Conservation (phyloP, 2,888 invertebrate genomes). For the Protodeltote pygarga region DNA sequence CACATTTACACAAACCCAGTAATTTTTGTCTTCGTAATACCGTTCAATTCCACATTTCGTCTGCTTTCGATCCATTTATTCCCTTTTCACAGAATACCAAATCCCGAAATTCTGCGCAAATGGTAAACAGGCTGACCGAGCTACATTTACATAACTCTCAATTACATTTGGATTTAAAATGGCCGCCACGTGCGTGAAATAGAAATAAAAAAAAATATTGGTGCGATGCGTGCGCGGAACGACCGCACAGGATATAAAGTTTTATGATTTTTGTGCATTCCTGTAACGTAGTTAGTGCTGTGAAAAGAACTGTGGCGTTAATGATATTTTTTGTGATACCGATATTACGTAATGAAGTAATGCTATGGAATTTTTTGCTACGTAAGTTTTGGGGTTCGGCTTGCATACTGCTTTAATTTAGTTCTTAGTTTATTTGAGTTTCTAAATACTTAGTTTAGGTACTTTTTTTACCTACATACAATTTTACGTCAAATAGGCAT, state of each 20-base stretch:
- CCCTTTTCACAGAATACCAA: slow-evolving; percentile 40
- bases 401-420: too few species aligned
- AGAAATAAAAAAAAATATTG: slow-evolving; percentile 62
- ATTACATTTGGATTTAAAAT: slow-evolving; percentile 71
- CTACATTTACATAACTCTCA: slow-evolving; percentile 68
- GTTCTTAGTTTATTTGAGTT: too few species aligned
- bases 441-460: too few species aligned
- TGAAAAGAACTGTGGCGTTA: slow-evolving; percentile 29
- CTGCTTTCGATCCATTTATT: slow-evolving; percentile 38
- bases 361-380: too few species aligned
- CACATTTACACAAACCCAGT: slow-evolving; percentile 21
- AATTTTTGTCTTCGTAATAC: slow-evolving; percentile 16
- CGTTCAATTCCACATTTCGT: slow-evolving; percentile 26
- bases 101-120: slow-evolving; percentile 48
- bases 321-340: slow-evolving; percentile 22
- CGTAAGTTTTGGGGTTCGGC: too few species aligned
- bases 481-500: too few species aligned
- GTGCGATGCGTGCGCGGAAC: slow-evolving; percentile 52
- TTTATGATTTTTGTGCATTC: slow-evolving; percentile 59
- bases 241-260: slow-evolving; percentile 49
- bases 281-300: slow-evolving; percentile 41
- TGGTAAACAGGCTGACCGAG: slow-evolving; percentile 54
- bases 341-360: too few species aligned
- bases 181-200: slow-evolving; percentile 65
- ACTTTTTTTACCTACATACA: too few species aligned